Percentiles rank a stretch among this genome's conserved stretches.
Conservation (phyloP, 92 coral and sea anemone genomes). For the Micromussa lordhowensis region DNA sequence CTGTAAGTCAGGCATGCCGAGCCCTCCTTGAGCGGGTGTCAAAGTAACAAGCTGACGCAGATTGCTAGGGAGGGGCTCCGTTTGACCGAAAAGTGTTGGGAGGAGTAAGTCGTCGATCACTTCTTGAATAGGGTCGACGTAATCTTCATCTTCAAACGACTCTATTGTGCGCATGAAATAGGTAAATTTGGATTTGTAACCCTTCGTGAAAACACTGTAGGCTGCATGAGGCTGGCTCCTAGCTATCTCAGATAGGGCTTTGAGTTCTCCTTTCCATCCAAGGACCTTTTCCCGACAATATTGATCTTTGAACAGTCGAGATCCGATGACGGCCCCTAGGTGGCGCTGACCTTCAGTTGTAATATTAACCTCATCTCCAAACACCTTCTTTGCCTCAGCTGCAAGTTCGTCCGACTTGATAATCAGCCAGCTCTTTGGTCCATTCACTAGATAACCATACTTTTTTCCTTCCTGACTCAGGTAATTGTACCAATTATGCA, state of each 20-base stretch:
- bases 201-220: neutral
- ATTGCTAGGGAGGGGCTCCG: slow-evolving; percentile 41
- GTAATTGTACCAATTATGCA: neutral
- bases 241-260: neutral
- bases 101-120: no score
- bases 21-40: slow-evolving; percentile 55
- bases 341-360: no score
- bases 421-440: no score
- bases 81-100: slow-evolving; percentile 48
- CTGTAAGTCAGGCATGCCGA: slow-evolving; percentile 32
- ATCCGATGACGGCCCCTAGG: no score
- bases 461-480: no score
- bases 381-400: slow-evolving; percentile 8
- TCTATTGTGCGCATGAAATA: neutral
- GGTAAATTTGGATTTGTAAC: neutral
- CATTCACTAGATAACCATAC: slow-evolving; percentile 63
- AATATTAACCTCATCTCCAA: slow-evolving; percentile 5
- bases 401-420: neutral
- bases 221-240: neutral
- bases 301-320: no score
- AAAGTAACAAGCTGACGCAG: slow-evolving; percentile 41
- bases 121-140: slow-evolving; percentile 33
- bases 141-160: no score
- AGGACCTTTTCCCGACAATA: no score
- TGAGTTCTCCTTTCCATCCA: neutral